Conservation (phyloP, 2,113 vertebrate species). For the Emydura subglobosa region DNA sequence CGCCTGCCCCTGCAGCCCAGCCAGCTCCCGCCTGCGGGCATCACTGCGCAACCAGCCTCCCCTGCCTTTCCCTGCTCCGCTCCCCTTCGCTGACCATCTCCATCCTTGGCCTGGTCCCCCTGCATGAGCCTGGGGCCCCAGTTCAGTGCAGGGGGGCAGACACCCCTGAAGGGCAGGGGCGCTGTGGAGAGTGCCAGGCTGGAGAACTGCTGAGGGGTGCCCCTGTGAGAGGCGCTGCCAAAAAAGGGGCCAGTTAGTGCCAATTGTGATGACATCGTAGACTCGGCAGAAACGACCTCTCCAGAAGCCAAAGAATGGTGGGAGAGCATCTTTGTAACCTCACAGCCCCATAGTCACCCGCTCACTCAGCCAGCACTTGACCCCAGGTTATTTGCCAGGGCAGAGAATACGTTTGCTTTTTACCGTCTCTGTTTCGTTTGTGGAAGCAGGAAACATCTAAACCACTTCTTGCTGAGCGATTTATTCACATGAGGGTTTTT, state of each 20-base stretch:
- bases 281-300: too few relatives aligned
- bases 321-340: not conserved
- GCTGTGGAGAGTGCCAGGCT: fast-evolving
- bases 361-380: not conserved
- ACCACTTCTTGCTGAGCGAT: not conserved
- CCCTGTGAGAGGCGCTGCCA: fast-evolving
- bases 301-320: not conserved
- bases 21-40: not conserved
- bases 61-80: not conserved
- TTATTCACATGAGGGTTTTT: not conserved
- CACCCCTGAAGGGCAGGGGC: not conserved
- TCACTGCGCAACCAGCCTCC: too few relatives aligned
- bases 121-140: not conserved
- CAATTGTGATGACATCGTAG: not conserved
- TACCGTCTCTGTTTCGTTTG: fast-evolving
- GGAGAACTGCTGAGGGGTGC: fast-evolving
- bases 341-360: not conserved
- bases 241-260: not conserved
- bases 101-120: not conserved
- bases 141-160: not conserved
- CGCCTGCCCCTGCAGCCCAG: not conserved
- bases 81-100: not conserved
- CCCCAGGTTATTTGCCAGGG: not conserved
- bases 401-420: not conserved
- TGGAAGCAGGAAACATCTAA: conserved; percentile 36